Conservation (phyloP, 1,140 invertebrate species). For the Steinernema khuongi region DNA sequence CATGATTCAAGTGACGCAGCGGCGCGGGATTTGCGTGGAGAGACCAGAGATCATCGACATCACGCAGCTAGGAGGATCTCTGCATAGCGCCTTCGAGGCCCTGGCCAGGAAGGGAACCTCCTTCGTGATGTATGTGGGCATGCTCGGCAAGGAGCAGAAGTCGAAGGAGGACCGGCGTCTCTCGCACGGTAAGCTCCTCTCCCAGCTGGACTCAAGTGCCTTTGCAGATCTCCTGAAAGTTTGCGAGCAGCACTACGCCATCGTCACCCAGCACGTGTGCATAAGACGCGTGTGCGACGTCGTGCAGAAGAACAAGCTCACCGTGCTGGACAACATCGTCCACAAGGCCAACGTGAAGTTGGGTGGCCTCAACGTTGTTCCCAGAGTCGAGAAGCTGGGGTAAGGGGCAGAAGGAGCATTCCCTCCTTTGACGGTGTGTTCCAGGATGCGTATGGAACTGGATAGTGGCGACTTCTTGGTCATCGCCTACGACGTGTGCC, state of each 20-base stretch:
- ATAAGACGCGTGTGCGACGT: neutral
- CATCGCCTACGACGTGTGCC: constrained; percentile 7
- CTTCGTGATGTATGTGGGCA: neutral
- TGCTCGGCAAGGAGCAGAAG: neutral
- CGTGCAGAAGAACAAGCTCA: neutral
- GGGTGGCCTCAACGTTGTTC: neutral
- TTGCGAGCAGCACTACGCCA: neutral
- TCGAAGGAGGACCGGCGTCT: no score
- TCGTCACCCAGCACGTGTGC: neutral
- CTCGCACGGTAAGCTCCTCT: neutral
- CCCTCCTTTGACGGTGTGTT: neutral
- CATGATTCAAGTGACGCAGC: neutral
- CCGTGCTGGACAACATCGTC: neutral
- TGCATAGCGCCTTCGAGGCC: neutral
- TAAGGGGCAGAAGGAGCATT: neutral
- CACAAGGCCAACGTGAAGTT: neutral
- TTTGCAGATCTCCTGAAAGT: neutral
- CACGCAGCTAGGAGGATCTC: neutral
- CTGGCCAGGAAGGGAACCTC: neutral
- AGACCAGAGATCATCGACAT: neutral
- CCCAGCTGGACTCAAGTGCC: neutral
- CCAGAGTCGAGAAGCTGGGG: neutral
- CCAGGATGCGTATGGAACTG: neutral
- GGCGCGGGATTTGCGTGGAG: neutral
- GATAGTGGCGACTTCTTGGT: neutral